A percentile compares a stretch with the other conserved stretches of the same genome.
phyloP scores from a whole-genome alignment of 1,140 invertebrate species.

The Caenorhabditis latens region DNA sequence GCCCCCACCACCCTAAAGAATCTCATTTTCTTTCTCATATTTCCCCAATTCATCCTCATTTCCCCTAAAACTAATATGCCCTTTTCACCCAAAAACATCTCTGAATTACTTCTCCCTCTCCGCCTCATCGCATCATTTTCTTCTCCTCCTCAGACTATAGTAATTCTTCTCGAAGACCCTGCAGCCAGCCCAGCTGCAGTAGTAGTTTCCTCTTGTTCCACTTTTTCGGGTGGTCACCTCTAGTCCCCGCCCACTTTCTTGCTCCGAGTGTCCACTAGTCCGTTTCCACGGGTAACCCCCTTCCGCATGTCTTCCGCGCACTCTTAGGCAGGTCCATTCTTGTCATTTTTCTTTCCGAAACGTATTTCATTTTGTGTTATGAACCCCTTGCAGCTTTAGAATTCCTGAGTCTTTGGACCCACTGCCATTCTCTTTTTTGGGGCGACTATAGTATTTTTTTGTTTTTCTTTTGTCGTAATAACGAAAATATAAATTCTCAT shows the following conservation, averaged over 20 bases:
- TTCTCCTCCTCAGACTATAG: slow-evolving; percentile 28
- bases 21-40: too few relatives aligned
- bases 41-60: not conserved
- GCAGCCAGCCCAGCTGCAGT: slow-evolving; percentile 1
- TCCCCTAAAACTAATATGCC: not conserved
- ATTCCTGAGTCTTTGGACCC: slow-evolving; percentile 27
- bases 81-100: not conserved
- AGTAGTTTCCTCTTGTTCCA: slow-evolving; percentile 43
- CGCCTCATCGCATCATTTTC: not conserved
- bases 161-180: not conserved
- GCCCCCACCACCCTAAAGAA: too few relatives aligned
- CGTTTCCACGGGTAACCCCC: slow-evolving; percentile 21
- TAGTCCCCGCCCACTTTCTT: not conserved
- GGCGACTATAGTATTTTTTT: not conserved
- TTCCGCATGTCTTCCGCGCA: slow-evolving; percentile 33
- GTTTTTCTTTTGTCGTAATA: slow-evolving; percentile 32
- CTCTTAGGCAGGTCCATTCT: not conserved
- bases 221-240: slow-evolving; percentile 9
- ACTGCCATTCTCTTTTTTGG: not conserved
- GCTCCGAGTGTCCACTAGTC: slow-evolving; percentile 1
- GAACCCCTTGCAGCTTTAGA: not conserved
- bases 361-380: slow-evolving; percentile 17
- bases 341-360: slow-evolving; percentile 25
- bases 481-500: not conserved
- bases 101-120: not conserved